Percentiles rank a stretch among this genome's conserved stretches.
phyloP scores from a whole-genome alignment of 2,113 vertebrate genomes.

The Peucedramus taeniatus region DNA sequence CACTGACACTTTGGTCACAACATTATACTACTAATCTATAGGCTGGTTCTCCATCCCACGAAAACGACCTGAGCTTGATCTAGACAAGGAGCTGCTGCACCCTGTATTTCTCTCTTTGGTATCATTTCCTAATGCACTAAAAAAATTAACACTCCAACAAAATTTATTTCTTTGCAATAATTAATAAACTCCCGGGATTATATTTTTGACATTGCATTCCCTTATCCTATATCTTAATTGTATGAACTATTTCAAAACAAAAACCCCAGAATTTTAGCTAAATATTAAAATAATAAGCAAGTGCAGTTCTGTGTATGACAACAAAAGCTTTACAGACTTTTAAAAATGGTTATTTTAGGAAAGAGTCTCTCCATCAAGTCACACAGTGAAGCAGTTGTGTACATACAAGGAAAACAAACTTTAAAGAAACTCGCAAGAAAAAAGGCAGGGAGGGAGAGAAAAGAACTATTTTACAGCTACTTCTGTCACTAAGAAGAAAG shows the following conservation, averaged over 20 bases:
- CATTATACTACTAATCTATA: not conserved
- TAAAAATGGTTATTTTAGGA: slow-evolving; percentile 14
- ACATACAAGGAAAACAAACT: slow-evolving; percentile 9
- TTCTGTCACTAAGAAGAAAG: slow-evolving; percentile 49
- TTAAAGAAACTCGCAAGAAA: slow-evolving; percentile 31
- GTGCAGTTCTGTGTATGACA: not conserved
- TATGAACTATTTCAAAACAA: not conserved
- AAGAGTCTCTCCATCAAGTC: not conserved
- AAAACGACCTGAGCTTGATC: not conserved
- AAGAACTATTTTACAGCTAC: slow-evolving; percentile 39
- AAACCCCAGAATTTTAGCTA: not conserved
- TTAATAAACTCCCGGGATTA: not conserved
- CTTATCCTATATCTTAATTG: not conserved
- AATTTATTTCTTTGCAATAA: not conserved
- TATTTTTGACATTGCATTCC: not conserved
- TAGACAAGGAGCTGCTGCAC: not conserved
- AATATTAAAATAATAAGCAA: not conserved
- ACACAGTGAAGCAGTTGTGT: not conserved
- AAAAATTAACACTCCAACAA: not conserved
- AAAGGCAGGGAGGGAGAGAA: not conserved
- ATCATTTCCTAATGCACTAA: not conserved
- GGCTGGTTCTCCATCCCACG: not conserved
- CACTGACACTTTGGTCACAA: not conserved
- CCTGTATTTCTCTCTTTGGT: not conserved
- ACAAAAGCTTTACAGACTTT: not conserved